A percentile compares a stretch with the other conserved stretches of the same genome.
These are phyloP conservation scores for Aporophyla lueneburgensis DNA, from an alignment of 2,888 invertebrate genomes.

Conservation along the genomic window DNA sequence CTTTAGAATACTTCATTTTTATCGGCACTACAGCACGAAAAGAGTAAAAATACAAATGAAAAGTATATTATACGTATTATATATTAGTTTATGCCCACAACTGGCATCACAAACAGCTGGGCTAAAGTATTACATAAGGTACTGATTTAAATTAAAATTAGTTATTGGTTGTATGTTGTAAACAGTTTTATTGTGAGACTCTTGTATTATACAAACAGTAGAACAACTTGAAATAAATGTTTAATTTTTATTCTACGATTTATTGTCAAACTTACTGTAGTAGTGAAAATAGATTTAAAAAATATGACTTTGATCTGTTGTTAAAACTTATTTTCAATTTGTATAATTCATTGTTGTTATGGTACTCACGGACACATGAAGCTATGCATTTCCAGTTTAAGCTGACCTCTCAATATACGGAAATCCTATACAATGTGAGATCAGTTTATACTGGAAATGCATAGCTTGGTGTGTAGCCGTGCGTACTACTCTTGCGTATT, in stretches of 20 bases:
- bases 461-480: no score
- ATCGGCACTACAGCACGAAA: slow-evolving; percentile 4
- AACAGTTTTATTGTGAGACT: slow-evolving; percentile 46
- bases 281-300: neutral
- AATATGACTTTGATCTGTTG: neutral
- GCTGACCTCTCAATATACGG: no score
- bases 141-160: slow-evolving; percentile 48
- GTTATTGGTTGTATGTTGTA: slow-evolving; percentile 47
- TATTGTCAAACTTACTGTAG: neutral
- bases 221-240: slow-evolving; percentile 25
- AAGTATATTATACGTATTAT: slow-evolving; percentile 34
- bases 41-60: neutral
- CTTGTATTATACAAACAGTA: slow-evolving; percentile 15
- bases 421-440: no score
- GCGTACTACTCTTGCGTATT: neutral
- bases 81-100: slow-evolving; percentile 31
- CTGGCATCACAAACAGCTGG: slow-evolving; percentile 22
- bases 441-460: no score
- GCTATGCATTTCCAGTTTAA: no score
- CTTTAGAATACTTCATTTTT: neutral
- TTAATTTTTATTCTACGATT: neutral
- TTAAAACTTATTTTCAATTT: neutral
- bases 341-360: neutral
- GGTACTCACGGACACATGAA: no score
- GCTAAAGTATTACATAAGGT: slow-evolving; percentile 55